Base-by-base conservation (phyloP, 53 echinoderm and acorn worm genomes). In the Antedon mediterranea region DNA sequence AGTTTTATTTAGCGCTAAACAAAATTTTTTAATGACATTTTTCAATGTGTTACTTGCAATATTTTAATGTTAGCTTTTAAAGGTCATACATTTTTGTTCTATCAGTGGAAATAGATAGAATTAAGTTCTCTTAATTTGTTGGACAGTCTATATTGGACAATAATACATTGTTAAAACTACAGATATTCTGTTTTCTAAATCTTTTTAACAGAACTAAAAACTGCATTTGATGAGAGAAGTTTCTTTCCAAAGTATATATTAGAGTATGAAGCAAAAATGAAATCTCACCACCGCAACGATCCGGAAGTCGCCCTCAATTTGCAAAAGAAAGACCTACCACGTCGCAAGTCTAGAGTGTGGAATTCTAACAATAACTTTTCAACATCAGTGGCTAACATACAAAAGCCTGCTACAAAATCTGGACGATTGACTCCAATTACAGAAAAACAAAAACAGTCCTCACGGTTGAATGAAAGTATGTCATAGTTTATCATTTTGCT, bases 241-340 rank as follows among this genome's bases (percentile, higher is more conserved):
- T 86, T 95, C 29, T 95, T 95, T 34, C 97, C 97, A 23, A 87
- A 89, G 79, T 88, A 89, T 84, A 89, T 92, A 86, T 81, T 95
- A 43, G 91, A 92, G 42, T 89, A 81, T 37, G 91, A 92, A 34
- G 81, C 85, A 0, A 87, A 90, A 79, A 95, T 95, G 97, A 91
- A 85, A 76, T 82, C 77, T 28, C 81, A 83, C 30, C 87, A 95
- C 79, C 81, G 79, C 26, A 88, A 82, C 31, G 84, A 92, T 43
- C 76, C 90, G 4, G 81, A 86, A 26, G 57, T 13, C 11, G 57
- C 57, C 11, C 57, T 18, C 23, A 57, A 57, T 26, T 3, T 1
- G 11, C 57, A 57, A 23, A 57, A 18, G 20, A 57, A 57, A 57
- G 57, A 57, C 23, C 37, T 11, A 11, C 4, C 37, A 37, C 57